A percentile compares a stretch with the other conserved stretches of the same genome.
Evolutionary conservation across 2,797 vertebrate species (phyloP).

Genomic region (Tympanoctomys barrerae): DNA sequence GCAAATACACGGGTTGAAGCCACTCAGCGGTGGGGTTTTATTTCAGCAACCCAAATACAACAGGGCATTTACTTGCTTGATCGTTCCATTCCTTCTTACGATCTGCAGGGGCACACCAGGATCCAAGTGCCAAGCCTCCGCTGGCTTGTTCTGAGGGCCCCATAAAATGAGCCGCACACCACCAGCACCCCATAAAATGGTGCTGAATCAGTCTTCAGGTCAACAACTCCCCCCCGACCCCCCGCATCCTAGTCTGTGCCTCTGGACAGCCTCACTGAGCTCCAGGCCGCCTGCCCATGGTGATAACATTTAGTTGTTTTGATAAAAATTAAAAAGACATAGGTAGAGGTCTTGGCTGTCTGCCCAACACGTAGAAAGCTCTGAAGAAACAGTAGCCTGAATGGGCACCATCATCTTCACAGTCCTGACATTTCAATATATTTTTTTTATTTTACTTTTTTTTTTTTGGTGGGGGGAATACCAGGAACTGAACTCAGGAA

Average conservation of each 20-base stretch:
- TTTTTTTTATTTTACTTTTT: no score
- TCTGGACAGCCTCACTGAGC: background rate
- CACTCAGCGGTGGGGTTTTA: background rate
- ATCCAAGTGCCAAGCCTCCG: background rate
- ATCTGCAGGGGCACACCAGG: background rate
- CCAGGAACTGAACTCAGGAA: no score
- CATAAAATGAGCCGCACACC: rapidly evolving
- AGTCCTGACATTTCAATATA: background rate
- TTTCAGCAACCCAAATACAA: background rate
- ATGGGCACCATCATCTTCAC: background rate
- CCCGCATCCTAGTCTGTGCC: background rate
- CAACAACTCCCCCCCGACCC: background rate
- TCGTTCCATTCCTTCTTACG: background rate
- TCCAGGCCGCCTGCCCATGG: background rate
- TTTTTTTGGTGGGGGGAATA: no score
- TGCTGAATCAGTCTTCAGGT: background rate
- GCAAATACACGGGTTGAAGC: background rate
- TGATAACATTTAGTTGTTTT: background rate
- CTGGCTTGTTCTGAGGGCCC: background rate
- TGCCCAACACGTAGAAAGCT: background rate
- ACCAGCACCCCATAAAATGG: background rate
- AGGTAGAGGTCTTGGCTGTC: background rate
- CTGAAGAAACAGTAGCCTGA: background rate
- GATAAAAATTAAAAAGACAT: background rate
- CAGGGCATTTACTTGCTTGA: background rate